Evolutionary conservation across 2,888 invertebrate species (phyloP).

Genomic region (Nyleta sp.): DNA sequence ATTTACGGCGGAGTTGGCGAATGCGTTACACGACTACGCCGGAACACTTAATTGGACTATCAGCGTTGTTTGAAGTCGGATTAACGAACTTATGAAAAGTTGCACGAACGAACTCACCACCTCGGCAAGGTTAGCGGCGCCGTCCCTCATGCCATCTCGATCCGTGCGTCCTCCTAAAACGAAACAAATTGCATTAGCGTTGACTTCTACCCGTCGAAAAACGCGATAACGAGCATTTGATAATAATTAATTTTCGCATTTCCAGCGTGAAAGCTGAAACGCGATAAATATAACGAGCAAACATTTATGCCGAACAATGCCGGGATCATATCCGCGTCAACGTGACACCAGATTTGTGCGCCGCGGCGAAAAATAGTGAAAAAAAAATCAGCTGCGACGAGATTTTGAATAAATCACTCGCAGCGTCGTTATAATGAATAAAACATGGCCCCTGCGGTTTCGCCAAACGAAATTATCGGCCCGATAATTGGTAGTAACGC

Average conservation of each 20-base stretch:
- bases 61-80: too few species aligned
- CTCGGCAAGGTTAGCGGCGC: constrained; percentile 81
- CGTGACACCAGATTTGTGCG: neutral
- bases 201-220: neutral
- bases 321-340: constrained; percentile 1
- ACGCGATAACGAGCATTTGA: constrained; percentile 34
- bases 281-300: constrained; percentile 39
- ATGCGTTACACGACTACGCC: too few species aligned
- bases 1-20: too few species aligned
- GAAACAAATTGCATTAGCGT: constrained; percentile 48
- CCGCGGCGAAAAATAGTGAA: neutral
- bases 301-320: constrained; percentile 26
- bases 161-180: constrained; percentile 79
- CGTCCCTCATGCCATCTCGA: constrained; percentile 82
- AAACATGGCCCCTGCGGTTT: constrained; percentile 18
- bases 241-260: constrained; percentile 40
- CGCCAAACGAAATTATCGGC: constrained; percentile 27
- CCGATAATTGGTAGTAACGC: constrained; percentile 15
- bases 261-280: constrained; percentile 21
- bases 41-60: too few species aligned
- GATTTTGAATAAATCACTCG: constrained; percentile 30
- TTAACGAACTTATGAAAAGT: too few species aligned
- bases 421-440: constrained; percentile 29
- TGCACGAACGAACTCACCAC: constrained; percentile 75
- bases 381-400: neutral